These are phyloP conservation scores for Antigone vipio DNA, from an alignment of 2,113 vertebrate genomes.

Conservation along the genomic window DNA sequence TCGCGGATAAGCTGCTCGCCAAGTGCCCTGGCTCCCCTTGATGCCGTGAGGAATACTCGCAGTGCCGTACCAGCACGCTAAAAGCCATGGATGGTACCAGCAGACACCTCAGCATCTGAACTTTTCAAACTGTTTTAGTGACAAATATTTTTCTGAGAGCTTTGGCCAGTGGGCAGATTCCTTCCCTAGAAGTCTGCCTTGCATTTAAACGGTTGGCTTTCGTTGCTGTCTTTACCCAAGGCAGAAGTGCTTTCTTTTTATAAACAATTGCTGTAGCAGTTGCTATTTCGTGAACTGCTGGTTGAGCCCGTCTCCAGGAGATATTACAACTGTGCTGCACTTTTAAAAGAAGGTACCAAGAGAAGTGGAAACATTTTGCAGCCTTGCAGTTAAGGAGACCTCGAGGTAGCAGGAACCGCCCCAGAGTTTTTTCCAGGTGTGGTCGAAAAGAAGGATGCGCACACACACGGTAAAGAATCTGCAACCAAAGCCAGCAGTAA, in stretches of 20 bases:
- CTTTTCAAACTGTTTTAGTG: background rate
- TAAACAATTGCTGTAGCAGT: background rate
- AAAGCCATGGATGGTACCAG: background rate
- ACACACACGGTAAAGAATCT: background rate
- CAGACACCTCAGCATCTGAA: background rate
- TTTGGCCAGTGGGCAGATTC: background rate
- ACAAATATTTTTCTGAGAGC: background rate
- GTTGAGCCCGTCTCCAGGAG: background rate
- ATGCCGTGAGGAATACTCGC: fast-evolving
- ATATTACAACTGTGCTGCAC: background rate
- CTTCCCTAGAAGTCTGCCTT: background rate
- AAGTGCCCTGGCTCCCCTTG: background rate
- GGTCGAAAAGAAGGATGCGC: background rate
- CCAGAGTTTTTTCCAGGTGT: background rate
- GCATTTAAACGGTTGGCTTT: background rate
- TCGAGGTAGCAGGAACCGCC: background rate
- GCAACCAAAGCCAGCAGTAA: background rate
- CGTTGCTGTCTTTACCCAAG: background rate
- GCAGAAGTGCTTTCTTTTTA: background rate
- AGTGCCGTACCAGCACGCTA: fast-evolving
- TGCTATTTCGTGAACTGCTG: background rate
- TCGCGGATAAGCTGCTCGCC: background rate
- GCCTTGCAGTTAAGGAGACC: background rate
- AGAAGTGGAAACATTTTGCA: background rate
- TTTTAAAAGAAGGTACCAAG: background rate